Percentiles rank a stretch among this genome's conserved stretches.
Conservation (phyloP, 2,888 invertebrate genomes). For the Tenthredo mesomela region DNA sequence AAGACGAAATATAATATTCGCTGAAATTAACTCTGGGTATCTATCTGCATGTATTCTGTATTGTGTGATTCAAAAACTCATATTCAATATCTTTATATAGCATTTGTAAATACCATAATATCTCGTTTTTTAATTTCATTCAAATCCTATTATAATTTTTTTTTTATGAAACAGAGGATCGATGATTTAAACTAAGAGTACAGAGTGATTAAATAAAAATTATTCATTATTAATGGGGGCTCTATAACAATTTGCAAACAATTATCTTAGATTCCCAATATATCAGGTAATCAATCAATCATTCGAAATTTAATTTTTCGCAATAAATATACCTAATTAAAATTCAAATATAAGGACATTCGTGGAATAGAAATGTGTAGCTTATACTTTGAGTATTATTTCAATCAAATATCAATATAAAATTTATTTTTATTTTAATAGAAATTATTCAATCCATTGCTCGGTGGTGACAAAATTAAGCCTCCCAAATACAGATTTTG, state of each 20-base stretch:
- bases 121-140: neutral
- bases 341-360: neutral
- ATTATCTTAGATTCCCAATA: neutral
- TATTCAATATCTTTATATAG: slow-evolving; percentile 14
- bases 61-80: neutral
- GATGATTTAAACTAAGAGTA: neutral
- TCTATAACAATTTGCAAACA: neutral
- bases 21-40: neutral
- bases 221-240: neutral
- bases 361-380: neutral
- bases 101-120: slow-evolving; percentile 46
- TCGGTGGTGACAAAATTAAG: neutral
- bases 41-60: neutral
- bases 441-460: neutral
- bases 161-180: neutral
- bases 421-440: neutral
- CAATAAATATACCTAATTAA: neutral
- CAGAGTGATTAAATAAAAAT: slow-evolving; percentile 26
- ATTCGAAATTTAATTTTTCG: neutral
- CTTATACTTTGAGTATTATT: neutral
- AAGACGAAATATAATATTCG: neutral
- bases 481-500: neutral
- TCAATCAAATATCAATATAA: no score
- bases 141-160: slow-evolving; percentile 13
- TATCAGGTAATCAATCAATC: neutral